phyloP scores from a whole-genome alignment of 2,888 invertebrate species.

The Tinea pellionella region DNA sequence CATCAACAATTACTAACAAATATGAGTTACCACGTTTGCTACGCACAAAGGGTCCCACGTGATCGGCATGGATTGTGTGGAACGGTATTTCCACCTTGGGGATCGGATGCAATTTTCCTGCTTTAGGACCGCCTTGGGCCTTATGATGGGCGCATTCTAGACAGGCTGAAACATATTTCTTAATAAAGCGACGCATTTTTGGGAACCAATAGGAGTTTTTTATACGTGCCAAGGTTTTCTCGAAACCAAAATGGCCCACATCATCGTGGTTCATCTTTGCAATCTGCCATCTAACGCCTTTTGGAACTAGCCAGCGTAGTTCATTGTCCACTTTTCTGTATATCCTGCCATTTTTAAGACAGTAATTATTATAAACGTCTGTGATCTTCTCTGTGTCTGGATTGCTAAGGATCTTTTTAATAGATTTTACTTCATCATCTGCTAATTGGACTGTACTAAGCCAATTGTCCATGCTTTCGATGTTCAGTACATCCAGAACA shows the following conservation, averaged over 20 bases:
- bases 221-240: constrained; percentile 22
- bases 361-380: too few species aligned
- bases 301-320: too few species aligned
- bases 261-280: constrained; percentile 19
- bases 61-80: too few species aligned
- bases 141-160: constrained; percentile 20
- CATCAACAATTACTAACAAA: constrained; percentile 12
- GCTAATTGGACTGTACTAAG: constrained; percentile 17
- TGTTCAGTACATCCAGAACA: constrained; percentile 7
- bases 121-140: constrained; percentile 19
- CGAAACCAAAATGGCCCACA: constrained; percentile 22
- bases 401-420: too few species aligned
- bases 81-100: too few species aligned
- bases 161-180: constrained; percentile 21
- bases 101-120: too few species aligned
- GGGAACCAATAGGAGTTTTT: constrained; percentile 22
- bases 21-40: constrained; percentile 20
- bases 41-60: too few species aligned
- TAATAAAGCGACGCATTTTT: constrained; percentile 20
- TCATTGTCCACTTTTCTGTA: too few species aligned
- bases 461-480: constrained; percentile 18
- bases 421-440: too few species aligned
- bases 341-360: too few species aligned
- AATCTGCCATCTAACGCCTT: too few species aligned
- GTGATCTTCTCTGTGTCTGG: too few species aligned